phyloP scores from a whole-genome alignment of 2,888 invertebrate species.

The Blastobasis lacticolella region DNA sequence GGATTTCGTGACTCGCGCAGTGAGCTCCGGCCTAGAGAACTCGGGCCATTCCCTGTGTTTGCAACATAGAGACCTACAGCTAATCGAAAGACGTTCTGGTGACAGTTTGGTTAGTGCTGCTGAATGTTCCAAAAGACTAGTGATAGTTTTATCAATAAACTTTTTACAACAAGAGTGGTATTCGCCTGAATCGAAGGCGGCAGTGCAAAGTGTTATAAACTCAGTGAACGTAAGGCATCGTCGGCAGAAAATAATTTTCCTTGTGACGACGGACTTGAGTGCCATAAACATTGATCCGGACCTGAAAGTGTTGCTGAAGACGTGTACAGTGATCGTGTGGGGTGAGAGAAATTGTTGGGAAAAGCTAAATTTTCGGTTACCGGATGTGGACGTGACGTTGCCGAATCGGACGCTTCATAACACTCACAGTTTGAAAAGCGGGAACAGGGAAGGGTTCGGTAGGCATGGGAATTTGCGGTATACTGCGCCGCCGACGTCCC shows the following conservation, averaged over 20 bases:
- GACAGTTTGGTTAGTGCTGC: slow-evolving; percentile 70
- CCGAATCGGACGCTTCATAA: slow-evolving; percentile 74
- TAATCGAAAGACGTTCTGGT: slow-evolving; percentile 72
- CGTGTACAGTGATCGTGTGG: slow-evolving; percentile 84
- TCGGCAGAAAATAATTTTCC: slow-evolving; percentile 74
- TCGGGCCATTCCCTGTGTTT: slow-evolving; percentile 76
- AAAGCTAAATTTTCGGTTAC: slow-evolving; percentile 87
- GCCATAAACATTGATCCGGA: slow-evolving; percentile 83
- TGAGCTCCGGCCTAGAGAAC: slow-evolving; percentile 83
- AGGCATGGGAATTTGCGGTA: slow-evolving; percentile 69
- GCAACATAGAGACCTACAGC: slow-evolving; percentile 77
- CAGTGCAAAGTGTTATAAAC: slow-evolving; percentile 81
- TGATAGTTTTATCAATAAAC: slow-evolving; percentile 86
- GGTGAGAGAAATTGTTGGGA: slow-evolving; percentile 92
- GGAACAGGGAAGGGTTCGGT: slow-evolving; percentile 62
- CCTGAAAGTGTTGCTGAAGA: slow-evolving; percentile 80
- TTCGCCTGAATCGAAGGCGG: slow-evolving; percentile 85
- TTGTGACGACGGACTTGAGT: slow-evolving; percentile 71
- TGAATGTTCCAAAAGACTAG: slow-evolving; percentile 80
- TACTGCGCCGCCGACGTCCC: slow-evolving; percentile 68
- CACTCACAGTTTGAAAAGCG: slow-evolving; percentile 63
- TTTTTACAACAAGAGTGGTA: slow-evolving; percentile 90
- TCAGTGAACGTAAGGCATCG: slow-evolving; percentile 78
- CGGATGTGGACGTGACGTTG: slow-evolving; percentile 79
- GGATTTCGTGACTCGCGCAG: slow-evolving; percentile 80